Base-by-base conservation (phyloP, 2,113 vertebrate species). In the Ciconia stormi region DNA sequence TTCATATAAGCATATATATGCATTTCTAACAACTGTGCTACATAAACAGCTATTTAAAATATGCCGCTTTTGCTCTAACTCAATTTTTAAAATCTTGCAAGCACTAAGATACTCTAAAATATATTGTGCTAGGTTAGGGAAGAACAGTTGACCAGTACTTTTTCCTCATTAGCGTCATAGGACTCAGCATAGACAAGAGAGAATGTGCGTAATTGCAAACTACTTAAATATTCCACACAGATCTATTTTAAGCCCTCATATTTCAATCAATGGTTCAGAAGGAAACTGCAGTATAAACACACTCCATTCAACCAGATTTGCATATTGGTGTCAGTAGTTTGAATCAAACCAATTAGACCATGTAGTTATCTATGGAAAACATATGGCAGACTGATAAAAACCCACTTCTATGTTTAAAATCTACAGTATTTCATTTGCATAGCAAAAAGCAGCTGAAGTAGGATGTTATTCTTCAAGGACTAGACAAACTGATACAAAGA, bases 311-410 rank as follows among this genome's bases (percentile, higher is more conserved):
- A 92, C 14, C 72, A n/a, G 87, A 97, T 98, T 97, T 98, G 82
- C 96, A 97, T 98, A 97, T 91, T 97, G 96, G 87, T 97, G 95
- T 95, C 96, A 96, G 79, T 91, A 96, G 92, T 88, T 93, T 98
- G 94, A 97, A 96, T 98, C 96, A 96, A 98, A 94, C 92, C 94
- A 97, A 97, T 98, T 98, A 98, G 87, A 93, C 61, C 73, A 77
- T 19, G 65, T 81, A 81, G 91, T 97, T 98, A 98, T 98, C 97
- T 97, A 88, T 97, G 87, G 97, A 98, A 98, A 97, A 94, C 96
- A 97, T 96, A 95, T 94, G 97, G 92, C 91, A 82, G n/a, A 66
- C 65, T 95, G 97, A 97, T 97, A 97, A 96, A 96, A 85, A 3
- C 34, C 38, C 81, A 63, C 81, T 93, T 73, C 82, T 87, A 32